Base-by-base conservation (phyloP, 2,888 invertebrate species). In the Trichopria drosophilae region DNA sequence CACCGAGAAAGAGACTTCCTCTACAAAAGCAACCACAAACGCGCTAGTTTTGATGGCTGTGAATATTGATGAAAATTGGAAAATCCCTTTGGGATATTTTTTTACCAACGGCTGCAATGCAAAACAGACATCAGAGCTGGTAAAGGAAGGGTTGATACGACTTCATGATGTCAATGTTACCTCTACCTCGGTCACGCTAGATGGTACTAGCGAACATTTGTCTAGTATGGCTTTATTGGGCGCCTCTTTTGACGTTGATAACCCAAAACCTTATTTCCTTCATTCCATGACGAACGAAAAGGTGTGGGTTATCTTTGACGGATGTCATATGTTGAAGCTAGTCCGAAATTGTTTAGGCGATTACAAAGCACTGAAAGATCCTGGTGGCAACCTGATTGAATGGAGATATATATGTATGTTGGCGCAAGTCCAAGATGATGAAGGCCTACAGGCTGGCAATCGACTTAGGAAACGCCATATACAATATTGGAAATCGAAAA, bases 41-140 rank as follows among this genome's bases (percentile, higher is more conserved):
- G n/a, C n/a, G n/a, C n/a, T n/a, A n/a, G n/a, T n/a, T n/a, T n/a
- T n/a, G n/a, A n/a, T n/a, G n/a, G n/a, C n/a, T n/a, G n/a, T n/a
- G n/a, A n/a, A n/a, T 18, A 37, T 61, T 46, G 55, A 42, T 1
- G 20, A 32, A 20, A 22, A 16, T 15, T 49, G 41, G 9, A 3
- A n/a, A n/a, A n/a, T n/a, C n/a, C n/a, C n/a, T n/a, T n/a, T n/a
- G n/a, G n/a, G n/a, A n/a, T 20, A 42, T 19, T 53, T 53, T 20
- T 43, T 47, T 41, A 47, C 48, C 1, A 55, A 51, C 7, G 18
- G 54, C n/a, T n/a, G n/a, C n/a, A n/a, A n/a, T n/a, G n/a, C n/a
- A n/a, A n/a, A n/a, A n/a, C n/a, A n/a, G n/a, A n/a, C n/a, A n/a
- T n/a, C n/a, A n/a, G n/a, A n/a, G n/a, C n/a, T n/a, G n/a, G n/a